These are phyloP conservation scores for Macquaria australasica DNA, from an alignment of 2,113 vertebrate species.

Conservation along the genomic window DNA sequence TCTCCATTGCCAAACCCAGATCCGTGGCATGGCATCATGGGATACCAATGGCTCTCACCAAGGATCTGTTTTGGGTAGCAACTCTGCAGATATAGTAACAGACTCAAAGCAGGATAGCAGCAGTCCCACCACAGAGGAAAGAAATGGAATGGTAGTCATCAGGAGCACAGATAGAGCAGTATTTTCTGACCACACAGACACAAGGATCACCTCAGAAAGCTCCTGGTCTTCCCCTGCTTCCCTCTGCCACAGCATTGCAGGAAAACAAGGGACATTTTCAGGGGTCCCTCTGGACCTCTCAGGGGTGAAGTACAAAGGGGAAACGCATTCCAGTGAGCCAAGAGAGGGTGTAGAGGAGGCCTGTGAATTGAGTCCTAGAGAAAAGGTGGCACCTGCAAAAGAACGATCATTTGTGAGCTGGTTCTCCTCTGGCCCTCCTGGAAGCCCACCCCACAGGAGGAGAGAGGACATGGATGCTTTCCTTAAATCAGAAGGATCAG, in stretches of 20 bases:
- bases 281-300: conserved; percentile 38
- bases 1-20: conserved; percentile 81
- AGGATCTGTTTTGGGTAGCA: conserved; percentile 47
- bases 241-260: conserved; percentile 26
- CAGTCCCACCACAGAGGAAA: conserved; percentile 69
- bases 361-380: conserved; percentile 64
- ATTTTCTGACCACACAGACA: conserved; percentile 64
- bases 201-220: conserved; percentile 59
- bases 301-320: conserved; percentile 38
- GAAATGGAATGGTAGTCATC: conserved; percentile 69
- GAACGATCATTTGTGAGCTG: conserved; percentile 49
- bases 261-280: conserved; percentile 39
- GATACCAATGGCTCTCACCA: conserved; percentile 56
- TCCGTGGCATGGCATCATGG: conserved; percentile 72
- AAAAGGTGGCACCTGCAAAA: conserved; percentile 56
- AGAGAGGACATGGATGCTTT: conserved; percentile 39
- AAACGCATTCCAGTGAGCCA: conserved; percentile 24
- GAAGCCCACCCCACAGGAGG: conserved; percentile 1
- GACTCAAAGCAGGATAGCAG: conserved; percentile 49
- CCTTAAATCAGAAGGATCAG: conserved; percentile 43
- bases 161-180: conserved; percentile 74
- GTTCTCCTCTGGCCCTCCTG: conserved; percentile 38
- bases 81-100: conserved; percentile 28
- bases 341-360: conserved; percentile 62
- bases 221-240: conserved; percentile 47